Evolutionary conservation across 1,140 invertebrate genomes (phyloP).

Genomic region (Probaryconus sp.): DNA sequence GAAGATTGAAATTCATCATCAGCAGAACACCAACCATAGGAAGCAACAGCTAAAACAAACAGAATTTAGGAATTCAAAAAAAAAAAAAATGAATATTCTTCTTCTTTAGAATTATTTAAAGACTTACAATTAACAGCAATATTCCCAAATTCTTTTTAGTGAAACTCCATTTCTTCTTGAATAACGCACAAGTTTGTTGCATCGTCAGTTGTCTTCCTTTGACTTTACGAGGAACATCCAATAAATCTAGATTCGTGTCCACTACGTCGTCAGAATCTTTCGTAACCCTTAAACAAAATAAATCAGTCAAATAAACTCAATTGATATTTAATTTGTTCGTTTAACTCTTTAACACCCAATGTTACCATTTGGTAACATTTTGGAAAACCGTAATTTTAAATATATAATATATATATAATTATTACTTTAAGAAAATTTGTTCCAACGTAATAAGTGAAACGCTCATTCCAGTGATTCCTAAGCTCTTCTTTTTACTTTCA

Average conservation of each 20-base stretch:
- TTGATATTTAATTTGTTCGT: too few relatives aligned
- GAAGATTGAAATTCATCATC: constrained; percentile 68
- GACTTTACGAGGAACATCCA: constrained; percentile 57
- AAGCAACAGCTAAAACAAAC: constrained; percentile 62
- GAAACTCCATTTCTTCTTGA: constrained; percentile 70
- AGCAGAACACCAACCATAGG: constrained; percentile 66
- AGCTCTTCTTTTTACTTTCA: constrained; percentile 79
- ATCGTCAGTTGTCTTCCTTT: constrained; percentile 60
- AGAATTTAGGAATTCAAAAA: not conserved
- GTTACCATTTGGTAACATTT: too few relatives aligned
- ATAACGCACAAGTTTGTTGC: constrained; percentile 66
- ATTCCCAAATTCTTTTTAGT: constrained; percentile 66
- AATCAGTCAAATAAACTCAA: constrained; percentile 15
- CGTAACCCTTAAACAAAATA: constrained; percentile 63
- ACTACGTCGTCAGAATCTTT: constrained; percentile 66
- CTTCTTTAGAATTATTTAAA: constrained; percentile 19
- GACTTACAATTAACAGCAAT: constrained; percentile 57
- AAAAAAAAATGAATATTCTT: too few relatives aligned
- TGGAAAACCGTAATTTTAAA: constrained; percentile 16
- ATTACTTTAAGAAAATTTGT: constrained; percentile 91
- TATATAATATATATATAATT: constrained; percentile 26
- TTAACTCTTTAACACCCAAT: too few relatives aligned
- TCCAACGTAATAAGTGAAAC: constrained; percentile 90
- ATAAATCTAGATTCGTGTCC: constrained; percentile 61
- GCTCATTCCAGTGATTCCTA: constrained; percentile 87